phyloP scores from a whole-genome alignment of 2,888 invertebrate genomes.

The Conchocele bisecta region DNA sequence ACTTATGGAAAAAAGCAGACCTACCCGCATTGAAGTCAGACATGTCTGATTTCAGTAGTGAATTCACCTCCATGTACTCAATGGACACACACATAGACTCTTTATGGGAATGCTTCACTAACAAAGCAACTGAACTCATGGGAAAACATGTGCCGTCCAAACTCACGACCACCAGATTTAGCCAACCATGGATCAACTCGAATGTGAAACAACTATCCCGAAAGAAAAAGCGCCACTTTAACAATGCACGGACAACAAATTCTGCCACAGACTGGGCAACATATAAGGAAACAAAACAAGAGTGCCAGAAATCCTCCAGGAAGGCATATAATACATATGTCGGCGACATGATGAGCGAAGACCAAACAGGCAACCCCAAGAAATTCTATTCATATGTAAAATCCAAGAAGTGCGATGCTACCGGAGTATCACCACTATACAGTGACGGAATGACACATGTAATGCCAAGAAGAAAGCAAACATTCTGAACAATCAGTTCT shows the following conservation, averaged over 20 bases:
- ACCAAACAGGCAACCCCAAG: too few species aligned
- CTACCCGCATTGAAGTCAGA: slow-evolving; percentile 5
- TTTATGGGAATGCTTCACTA: background rate
- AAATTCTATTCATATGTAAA: too few species aligned
- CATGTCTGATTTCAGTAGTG: background rate
- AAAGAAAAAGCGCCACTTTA: slow-evolving; percentile 1
- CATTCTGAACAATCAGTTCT: too few species aligned
- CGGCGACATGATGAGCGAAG: too few species aligned
- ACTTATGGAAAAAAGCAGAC: slow-evolving; percentile 17
- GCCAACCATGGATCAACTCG: slow-evolving; percentile 10
- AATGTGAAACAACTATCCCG: background rate
- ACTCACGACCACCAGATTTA: background rate
- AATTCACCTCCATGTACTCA: slow-evolving; percentile 1
- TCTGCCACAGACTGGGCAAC: background rate
- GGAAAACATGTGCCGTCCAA: slow-evolving; percentile 4
- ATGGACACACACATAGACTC: background rate
- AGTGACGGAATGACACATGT: too few species aligned
- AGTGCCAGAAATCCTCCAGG: background rate
- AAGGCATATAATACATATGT: too few species aligned
- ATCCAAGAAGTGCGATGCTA: too few species aligned
- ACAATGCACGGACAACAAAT: slow-evolving; percentile 2
- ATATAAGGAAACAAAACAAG: background rate
- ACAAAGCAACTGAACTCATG: background rate
- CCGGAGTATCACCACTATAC: too few species aligned
- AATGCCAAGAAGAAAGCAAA: too few species aligned